These are phyloP conservation scores for Drosophila kanapiae DNA, from an alignment of 1,140 invertebrate genomes.

Conservation along the genomic window DNA sequence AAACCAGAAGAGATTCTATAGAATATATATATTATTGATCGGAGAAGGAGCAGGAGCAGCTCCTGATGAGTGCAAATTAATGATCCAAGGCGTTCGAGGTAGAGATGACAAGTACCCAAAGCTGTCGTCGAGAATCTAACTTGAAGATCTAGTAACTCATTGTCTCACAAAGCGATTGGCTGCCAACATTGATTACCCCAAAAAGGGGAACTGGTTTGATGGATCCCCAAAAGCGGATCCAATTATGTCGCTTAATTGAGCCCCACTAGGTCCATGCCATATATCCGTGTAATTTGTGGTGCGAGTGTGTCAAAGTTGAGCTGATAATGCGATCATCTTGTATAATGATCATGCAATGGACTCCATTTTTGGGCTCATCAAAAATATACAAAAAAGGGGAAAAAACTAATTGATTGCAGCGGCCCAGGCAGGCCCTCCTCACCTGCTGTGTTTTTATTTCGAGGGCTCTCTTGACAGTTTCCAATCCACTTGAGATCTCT, in stretches of 20 bases:
- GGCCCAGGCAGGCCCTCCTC: constrained; percentile 17
- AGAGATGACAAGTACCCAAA: not conserved
- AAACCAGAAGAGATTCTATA: not conserved
- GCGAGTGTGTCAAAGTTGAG: constrained; percentile 46
- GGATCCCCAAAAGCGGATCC: constrained; percentile 24
- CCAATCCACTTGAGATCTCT: constrained; percentile 41
- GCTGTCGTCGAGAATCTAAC: not conserved
- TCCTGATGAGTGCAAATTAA: not conserved
- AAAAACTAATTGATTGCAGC: constrained; percentile 43
- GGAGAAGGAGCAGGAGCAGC: not conserved
- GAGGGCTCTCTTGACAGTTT: constrained; percentile 41
- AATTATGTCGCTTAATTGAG: constrained; percentile 50
- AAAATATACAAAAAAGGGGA: too few relatives aligned
- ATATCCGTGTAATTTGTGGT: constrained; percentile 34
- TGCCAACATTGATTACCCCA: constrained; percentile 7
- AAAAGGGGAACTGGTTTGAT: constrained; percentile 17
- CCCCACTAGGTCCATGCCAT: constrained; percentile 26
- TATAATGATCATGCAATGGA: constrained; percentile 52
- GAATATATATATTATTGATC: too few relatives aligned
- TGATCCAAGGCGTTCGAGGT: not conserved
- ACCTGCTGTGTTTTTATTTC: constrained; percentile 39
- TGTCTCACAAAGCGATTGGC: constrained; percentile 20
- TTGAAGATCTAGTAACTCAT: too few relatives aligned
- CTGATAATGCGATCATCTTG: constrained; percentile 49
- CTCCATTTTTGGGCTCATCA: constrained; percentile 33